A percentile compares a stretch with the other conserved stretches of the same genome.
phyloP scores from a whole-genome alignment of 1,140 invertebrate species.

The Bombyx mori region ASM3026992v2 NC_085110.1:13549001-13549500 shows the following conservation, averaged over 20 bases:
- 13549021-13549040: no score
- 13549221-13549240: slow-evolving; percentile 10
- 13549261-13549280: no score
- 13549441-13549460: slow-evolving; percentile 13
- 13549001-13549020: no score
- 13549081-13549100: slow-evolving; percentile 32
- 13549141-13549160: slow-evolving; percentile 21
- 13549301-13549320: slow-evolving; percentile 44
- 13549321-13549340: slow-evolving; percentile 41
- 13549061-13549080: neutral
- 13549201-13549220: slow-evolving; percentile 4
- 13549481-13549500: neutral
- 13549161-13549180: slow-evolving; percentile 12
- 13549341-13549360: slow-evolving; percentile 9
- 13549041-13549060: no score
- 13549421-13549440: neutral
- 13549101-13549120: slow-evolving; percentile 46
- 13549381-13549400: slow-evolving; percentile 18
- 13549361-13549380: slow-evolving; percentile 12
- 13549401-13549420: slow-evolving; percentile 12
- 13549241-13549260: neutral
- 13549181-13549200: slow-evolving; percentile 9
- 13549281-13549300: slow-evolving; percentile 17
- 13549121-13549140: slow-evolving; percentile 37
- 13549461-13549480: neutral